A percentile compares a stretch with the other conserved stretches of the same genome.
Conservation (phyloP, 2,888 invertebrate species). For the Philopedon plagiatum region DNA sequence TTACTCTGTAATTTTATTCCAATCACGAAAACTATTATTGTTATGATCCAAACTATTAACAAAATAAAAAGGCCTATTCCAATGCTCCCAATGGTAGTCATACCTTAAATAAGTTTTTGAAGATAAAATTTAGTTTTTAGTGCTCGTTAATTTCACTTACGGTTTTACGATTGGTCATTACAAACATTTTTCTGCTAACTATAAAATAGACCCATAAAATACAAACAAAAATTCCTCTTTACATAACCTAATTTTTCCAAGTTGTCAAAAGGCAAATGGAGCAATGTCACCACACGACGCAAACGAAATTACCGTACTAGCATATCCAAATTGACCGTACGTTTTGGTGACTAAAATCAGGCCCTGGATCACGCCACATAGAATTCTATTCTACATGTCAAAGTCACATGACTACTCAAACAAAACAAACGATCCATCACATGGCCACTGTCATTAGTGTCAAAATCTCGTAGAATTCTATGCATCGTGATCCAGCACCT, state of each 20-base stretch:
- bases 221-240: neutral
- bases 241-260: slow-evolving; percentile 4
- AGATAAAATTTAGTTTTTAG: neutral
- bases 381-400: too few relatives aligned
- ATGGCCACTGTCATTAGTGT: too few relatives aligned
- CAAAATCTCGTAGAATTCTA: too few relatives aligned
- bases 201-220: neutral
- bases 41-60: slow-evolving; percentile 76
- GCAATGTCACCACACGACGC: too few relatives aligned
- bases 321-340: too few relatives aligned
- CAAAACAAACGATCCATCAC: too few relatives aligned
- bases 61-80: slow-evolving; percentile 79
- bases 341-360: too few relatives aligned
- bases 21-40: slow-evolving; percentile 76
- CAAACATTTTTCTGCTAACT: slow-evolving; percentile 8
- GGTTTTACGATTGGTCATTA: slow-evolving; percentile 2
- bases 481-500: too few relatives aligned
- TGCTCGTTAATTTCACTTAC: slow-evolving; percentile 5
- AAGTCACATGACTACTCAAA: too few relatives aligned
- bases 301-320: too few relatives aligned
- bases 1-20: slow-evolving; percentile 77
- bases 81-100: slow-evolving; percentile 67
- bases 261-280: too few relatives aligned
- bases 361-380: too few relatives aligned
- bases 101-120: slow-evolving; percentile 53